A percentile compares a stretch with the other conserved stretches of the same genome.
phyloP scores from a whole-genome alignment of 2,888 invertebrate species.

The Hylaea fasciaria region DNA sequence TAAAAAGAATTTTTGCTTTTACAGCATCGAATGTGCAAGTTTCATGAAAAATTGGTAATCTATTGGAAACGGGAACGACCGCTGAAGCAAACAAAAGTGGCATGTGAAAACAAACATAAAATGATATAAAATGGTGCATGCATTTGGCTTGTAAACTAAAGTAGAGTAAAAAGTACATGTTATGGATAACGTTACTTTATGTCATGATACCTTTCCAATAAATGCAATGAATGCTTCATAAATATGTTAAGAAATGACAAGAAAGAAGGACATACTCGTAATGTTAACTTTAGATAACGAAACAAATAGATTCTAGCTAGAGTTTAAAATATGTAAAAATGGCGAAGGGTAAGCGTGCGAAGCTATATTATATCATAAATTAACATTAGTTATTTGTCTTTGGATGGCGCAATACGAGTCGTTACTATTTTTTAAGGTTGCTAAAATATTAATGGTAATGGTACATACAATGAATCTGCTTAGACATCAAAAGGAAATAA shows the following conservation, averaged over 20 bases:
- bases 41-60: constrained; percentile 10
- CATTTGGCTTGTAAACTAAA: constrained; percentile 18
- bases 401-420: constrained; percentile 27
- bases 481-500: too few species aligned
- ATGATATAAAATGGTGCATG: constrained; percentile 18
- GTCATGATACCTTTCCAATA: constrained; percentile 14
- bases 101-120: constrained; percentile 34
- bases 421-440: too few species aligned
- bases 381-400: constrained; percentile 33
- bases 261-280: neutral
- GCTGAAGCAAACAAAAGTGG: constrained; percentile 55
- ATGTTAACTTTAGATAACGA: neutral
- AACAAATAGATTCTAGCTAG: too few species aligned
- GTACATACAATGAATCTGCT: too few species aligned
- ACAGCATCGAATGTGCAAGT: constrained; percentile 1
- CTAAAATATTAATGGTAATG: too few species aligned
- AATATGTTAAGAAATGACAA: constrained; percentile 17
- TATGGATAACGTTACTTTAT: constrained; percentile 12
- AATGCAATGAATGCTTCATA: neutral
- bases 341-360: constrained; percentile 69
- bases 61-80: constrained; percentile 40
- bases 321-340: constrained; percentile 29
- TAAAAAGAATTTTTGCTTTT: neutral
- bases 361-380: constrained; percentile 46
- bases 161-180: neutral